Base-by-base conservation (phyloP, 2,888 invertebrate species). In the Holacanthella duospinosa region DNA sequence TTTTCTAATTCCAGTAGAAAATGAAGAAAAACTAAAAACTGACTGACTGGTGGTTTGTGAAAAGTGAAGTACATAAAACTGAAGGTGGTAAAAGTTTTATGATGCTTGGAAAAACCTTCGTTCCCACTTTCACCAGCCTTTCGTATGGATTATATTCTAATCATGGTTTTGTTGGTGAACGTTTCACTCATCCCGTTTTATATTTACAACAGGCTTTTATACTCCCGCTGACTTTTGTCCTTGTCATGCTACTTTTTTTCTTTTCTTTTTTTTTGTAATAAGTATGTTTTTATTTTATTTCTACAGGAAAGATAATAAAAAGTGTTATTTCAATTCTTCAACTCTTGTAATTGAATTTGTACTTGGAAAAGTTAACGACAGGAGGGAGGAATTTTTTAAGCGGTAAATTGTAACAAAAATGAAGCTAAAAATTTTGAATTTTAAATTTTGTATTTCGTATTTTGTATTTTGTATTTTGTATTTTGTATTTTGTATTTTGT, bases 31-130 rank as follows among this genome's bases (percentile, higher is more conserved):
- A 21, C 21, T 4, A n/a, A n/a, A 21, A 9, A 9, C 19, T 48
- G 21, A 48, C 48, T 48, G 16, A n/a, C 21, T 48, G 12, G 48
- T 21, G 48, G 48, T 9, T 36, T 9, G 48, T 48, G 48, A n/a
- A 48, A 4, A 21, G 4, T 9, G 48, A 48, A 48, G 48, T 48
- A 48, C 48, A 48, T 48, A 48, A 48, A 48, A 48, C 21, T 48
- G 48, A 48, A 48, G 48, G 48, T 48, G 48, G 48, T 48, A 48
- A 48, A 48, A 48, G 48, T 48, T 48, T 48, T 48, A 48, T 48
- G 48, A 21, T 4, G 21, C 36, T 36, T 4, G 48, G 48, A 21
- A 16, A 36, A 16, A 6, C 36, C 36, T 9, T 16, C 9, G 16
- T 6, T 36, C 36, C 16, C 36, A 36, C 36, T 36, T 36, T 36